phyloP scores from a whole-genome alignment of 2,888 invertebrate genomes.

The Apotomis capreana region DNA sequence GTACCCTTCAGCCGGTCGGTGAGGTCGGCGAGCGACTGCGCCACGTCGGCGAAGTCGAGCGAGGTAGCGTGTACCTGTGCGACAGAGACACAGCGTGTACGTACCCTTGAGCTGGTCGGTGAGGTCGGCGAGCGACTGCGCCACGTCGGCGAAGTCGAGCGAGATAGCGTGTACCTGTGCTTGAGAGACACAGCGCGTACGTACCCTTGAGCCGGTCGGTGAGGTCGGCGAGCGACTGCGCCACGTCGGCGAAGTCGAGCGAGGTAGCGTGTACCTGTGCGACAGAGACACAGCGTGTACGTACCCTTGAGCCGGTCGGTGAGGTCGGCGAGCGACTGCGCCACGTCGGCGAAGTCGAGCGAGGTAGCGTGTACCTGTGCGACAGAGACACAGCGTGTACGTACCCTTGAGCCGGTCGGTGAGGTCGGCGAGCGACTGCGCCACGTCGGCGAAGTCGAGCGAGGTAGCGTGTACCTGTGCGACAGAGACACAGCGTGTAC shows the following conservation, averaged over 20 bases:
- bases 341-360: slow-evolving; percentile 89
- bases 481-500: background rate
- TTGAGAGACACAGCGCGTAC: background rate
- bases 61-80: slow-evolving; percentile 47
- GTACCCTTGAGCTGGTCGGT: slow-evolving; percentile 55
- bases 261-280: slow-evolving; percentile 92
- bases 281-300: slow-evolving; percentile 78
- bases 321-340: background rate
- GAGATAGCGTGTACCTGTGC: slow-evolving; percentile 48
- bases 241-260: slow-evolving; percentile 89
- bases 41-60: slow-evolving; percentile 89
- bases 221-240: slow-evolving; percentile 51
- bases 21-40: background rate
- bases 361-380: slow-evolving; percentile 47
- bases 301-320: background rate
- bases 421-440: slow-evolving; percentile 51
- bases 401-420: slow-evolving; percentile 55
- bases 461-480: slow-evolving; percentile 82
- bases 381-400: slow-evolving; percentile 42
- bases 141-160: slow-evolving; percentile 94
- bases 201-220: slow-evolving; percentile 60
- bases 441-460: slow-evolving; percentile 94
- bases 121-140: slow-evolving; percentile 51
- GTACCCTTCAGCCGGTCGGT: background rate
- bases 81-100: slow-evolving; percentile 42